Base-by-base conservation (phyloP, 2,797 vertebrate species). In the Parauchenoglanis ngamensis region DNA sequence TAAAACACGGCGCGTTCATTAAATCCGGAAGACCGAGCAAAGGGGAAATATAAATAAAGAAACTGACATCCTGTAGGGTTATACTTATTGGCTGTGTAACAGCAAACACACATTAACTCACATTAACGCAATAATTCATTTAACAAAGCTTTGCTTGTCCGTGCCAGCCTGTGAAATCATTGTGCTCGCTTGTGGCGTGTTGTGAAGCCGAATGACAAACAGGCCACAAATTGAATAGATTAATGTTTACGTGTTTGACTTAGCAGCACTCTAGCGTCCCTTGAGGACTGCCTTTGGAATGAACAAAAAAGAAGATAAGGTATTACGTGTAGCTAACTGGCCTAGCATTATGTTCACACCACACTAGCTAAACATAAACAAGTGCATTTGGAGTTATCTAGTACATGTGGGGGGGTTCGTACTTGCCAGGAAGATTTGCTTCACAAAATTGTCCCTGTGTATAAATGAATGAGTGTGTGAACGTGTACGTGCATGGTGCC, bases 11-110 rank as follows among this genome's bases (percentile, higher is more conserved):
- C 54, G 7, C 8, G 0, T 78, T 57, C 28, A 12, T 56, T 21
- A 35, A 56, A 56, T 56, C 28, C 56, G 17, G 28, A 76, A 31
- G 23, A 75, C 23, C 7, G 44, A n/a, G 23, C 23, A 76, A 28
- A 76, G 46, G 23, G 76, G 28, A 78, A 78, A 11, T 78, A 56
- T 11, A 79, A 79, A 57, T 57, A 79, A 79, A 23, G 28, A 35
- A 57, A 23, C 17, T 19, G 76, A 31, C 52, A 31, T 28, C 13
- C 11, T n/a, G 25, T 17, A 23, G 6, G 13, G 46, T 54, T 52
- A n/a, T 23, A 35, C 17, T 23, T 57, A 31, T 23, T 78, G 52
- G 54, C 76, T 57, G 52, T 11, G 40, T 52, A 25, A 31, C 49
- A 78, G 17, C 12, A 56, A 78, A 78, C 54, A 23, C 76, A 57